A percentile compares a stretch with the other conserved stretches of the same genome.
Evolutionary conservation across 2,888 invertebrate species (phyloP).

Genomic region (Trachelus troglodyta): DNA sequence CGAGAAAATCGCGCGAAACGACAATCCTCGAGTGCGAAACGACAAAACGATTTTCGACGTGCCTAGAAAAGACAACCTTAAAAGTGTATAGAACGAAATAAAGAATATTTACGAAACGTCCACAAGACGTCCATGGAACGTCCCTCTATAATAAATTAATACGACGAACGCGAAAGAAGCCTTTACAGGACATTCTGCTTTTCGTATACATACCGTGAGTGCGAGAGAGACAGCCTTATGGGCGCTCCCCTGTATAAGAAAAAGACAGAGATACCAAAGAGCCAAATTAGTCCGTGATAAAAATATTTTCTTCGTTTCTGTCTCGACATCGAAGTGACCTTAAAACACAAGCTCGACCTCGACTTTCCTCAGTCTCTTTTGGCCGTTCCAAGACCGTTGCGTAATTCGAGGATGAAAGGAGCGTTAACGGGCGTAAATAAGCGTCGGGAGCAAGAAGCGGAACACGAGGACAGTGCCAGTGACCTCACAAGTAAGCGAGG

Average conservation of each 20-base stretch:
- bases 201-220: neutral
- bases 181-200: neutral
- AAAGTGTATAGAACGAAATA: neutral
- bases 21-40: neutral
- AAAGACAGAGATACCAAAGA: neutral
- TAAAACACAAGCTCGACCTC: neutral
- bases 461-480: slow-evolving; percentile 53
- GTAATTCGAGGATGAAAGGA: slow-evolving; percentile 1
- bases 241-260: neutral
- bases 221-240: neutral
- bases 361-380: neutral
- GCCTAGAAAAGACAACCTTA: neutral
- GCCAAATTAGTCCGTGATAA: neutral
- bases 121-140: neutral
- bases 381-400: neutral
- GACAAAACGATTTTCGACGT: neutral
- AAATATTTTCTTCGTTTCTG: neutral
- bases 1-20: neutral
- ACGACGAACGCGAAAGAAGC: neutral
- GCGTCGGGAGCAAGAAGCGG: slow-evolving; percentile 49
- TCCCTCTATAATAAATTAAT: neutral
- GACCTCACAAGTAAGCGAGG: slow-evolving; percentile 41
- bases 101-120: neutral
- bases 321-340: neutral
- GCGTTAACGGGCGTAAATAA: neutral